phyloP scores from a whole-genome alignment of 1,140 invertebrate genomes.

The Megalonaias nervosa region DNA sequence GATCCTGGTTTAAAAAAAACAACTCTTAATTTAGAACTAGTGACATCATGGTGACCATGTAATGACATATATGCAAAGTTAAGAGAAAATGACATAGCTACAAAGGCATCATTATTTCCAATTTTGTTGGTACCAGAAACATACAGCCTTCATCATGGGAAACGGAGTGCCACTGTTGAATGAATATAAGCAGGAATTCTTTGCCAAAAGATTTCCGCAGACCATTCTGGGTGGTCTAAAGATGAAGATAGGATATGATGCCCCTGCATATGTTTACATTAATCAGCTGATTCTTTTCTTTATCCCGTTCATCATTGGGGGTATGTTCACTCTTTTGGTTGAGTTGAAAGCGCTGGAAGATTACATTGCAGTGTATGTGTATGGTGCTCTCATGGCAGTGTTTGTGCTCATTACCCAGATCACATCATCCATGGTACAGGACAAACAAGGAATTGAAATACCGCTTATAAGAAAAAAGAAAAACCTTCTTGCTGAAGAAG shows the following conservation, averaged over 20 bases:
- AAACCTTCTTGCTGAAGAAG: constrained; percentile 64
- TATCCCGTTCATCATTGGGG: constrained; percentile 63
- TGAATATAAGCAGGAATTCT: constrained; percentile 72
- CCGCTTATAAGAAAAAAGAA: constrained; percentile 47
- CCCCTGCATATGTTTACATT: constrained; percentile 67
- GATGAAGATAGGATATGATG: constrained; percentile 62
- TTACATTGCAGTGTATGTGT: constrained; percentile 56
- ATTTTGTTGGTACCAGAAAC: constrained; percentile 21
- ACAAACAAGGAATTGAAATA: constrained; percentile 32
- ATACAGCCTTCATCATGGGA: constrained; percentile 55
- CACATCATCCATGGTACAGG: constrained; percentile 55
- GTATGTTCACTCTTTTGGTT: constrained; percentile 61
- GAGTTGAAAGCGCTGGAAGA: constrained; percentile 55
- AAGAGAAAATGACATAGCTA: no score
- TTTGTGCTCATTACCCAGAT: constrained; percentile 62
- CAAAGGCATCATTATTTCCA: background rate
- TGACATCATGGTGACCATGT: no score
- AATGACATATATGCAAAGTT: no score
- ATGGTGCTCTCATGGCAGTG: constrained; percentile 57
- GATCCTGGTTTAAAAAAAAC: no score
- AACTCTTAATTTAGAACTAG: no score
- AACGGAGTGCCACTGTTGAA: constrained; percentile 71
- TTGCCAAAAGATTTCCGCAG: constrained; percentile 70
- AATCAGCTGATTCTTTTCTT: constrained; percentile 64
- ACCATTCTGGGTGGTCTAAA: constrained; percentile 71